Conservation (phyloP, 2,888 invertebrate species). For the Oscheius onirici region DNA sequence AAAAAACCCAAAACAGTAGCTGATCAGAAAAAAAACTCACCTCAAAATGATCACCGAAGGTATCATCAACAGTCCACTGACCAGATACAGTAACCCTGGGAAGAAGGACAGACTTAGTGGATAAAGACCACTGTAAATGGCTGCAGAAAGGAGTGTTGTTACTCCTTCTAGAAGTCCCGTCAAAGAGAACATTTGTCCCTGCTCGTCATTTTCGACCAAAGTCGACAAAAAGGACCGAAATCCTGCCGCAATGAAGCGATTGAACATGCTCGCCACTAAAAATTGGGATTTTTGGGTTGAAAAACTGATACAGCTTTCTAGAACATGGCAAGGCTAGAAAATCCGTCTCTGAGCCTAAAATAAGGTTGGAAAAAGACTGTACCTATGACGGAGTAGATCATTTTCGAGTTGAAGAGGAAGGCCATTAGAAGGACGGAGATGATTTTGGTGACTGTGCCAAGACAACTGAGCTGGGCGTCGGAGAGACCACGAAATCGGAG, state of each 20-base stretch:
- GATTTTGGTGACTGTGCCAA: slow-evolving; percentile 71
- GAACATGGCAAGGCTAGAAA: no score
- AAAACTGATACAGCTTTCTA: no score
- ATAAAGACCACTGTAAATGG: slow-evolving; percentile 72
- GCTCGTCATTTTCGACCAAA: slow-evolving; percentile 70
- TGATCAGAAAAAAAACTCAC: no score
- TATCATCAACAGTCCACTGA: slow-evolving; percentile 56
- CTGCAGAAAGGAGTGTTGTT: slow-evolving; percentile 69
- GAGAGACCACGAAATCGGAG: slow-evolving; percentile 53
- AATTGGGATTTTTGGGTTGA: neutral
- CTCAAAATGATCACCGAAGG: slow-evolving; percentile 58
- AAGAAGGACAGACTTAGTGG: slow-evolving; percentile 71
- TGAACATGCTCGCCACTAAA: slow-evolving; percentile 68
- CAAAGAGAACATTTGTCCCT: slow-evolving; percentile 72
- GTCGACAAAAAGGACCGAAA: slow-evolving; percentile 71
- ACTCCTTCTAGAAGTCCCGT: slow-evolving; percentile 72
- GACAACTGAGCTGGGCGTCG: slow-evolving; percentile 70
- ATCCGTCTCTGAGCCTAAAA: no score
- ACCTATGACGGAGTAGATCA: slow-evolving; percentile 49
- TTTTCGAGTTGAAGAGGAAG: slow-evolving; percentile 53
- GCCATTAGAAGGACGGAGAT: slow-evolving; percentile 68
- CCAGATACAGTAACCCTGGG: slow-evolving; percentile 70
- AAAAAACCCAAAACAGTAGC: no score
- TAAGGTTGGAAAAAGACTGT: neutral
- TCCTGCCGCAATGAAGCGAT: slow-evolving; percentile 72